Evolutionary conservation across 1,140 invertebrate genomes (phyloP), one percentile per base, ranked within the genome.

Genomic region (Drosophila lini): DNA sequence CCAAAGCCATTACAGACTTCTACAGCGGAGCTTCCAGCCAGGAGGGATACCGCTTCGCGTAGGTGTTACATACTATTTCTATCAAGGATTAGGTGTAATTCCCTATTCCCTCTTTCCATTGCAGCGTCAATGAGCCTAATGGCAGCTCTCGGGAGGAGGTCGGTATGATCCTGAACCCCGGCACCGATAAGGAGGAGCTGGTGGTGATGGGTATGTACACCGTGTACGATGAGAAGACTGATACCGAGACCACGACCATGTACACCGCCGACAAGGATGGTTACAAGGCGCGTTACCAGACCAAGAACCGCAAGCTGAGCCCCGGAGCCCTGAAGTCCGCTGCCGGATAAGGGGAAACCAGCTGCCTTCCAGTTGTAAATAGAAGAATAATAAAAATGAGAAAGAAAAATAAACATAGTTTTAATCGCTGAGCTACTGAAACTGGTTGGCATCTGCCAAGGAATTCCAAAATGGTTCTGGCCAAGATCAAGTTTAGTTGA

Each of bases 221-320:
- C 15, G 50, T 55, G 0, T 79, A 81, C 3, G 88, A 91, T 74
- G 82, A 90, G 56, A 92, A 92, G 50, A 91, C 90, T 45, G 79
- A 91, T 25, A 92, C 64, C 22, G 88, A 91, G 3, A 81, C 90
- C 38, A 77, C 81, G 5, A 88, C 85, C 22, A 91, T 91, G 82
- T 92, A 92, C 61, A 92, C 91, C 0, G 91, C 91, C 48, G 91
- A 92, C 34, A 92, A 92, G 53, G 74, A 92, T 78, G 91, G 91
- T 50, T 92, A 92, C 64, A 88, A 90, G 58, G 38, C 91, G 0
- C 79, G 82, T 15, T 90, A 91, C 48, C 45, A 63, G 58, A 75
- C 86, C 16, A 92, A 91, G 74, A 92, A 92, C 40, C 86, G 91
- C 41, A 92, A 91, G 60, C 61, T 92, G 62, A 81, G 79, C 62